Evolutionary conservation across 2,888 invertebrate genomes (phyloP).

Genomic region (Drosophila rubida): DNA sequence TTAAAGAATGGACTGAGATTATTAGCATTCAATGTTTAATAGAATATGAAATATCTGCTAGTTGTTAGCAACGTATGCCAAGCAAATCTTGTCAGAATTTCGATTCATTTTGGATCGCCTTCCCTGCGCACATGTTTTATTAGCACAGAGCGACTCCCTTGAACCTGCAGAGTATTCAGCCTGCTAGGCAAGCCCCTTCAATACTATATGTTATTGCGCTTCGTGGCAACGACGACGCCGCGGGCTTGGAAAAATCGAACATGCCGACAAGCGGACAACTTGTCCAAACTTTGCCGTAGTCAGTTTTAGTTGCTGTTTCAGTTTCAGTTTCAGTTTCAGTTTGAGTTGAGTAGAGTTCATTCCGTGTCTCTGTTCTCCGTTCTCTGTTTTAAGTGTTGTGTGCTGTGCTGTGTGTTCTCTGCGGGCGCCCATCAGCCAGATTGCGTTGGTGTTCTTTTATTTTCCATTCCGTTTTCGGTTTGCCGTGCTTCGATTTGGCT

Average conservation of each 20-base stretch:
- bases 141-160: background rate
- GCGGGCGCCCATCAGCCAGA: conserved; percentile 29
- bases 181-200: conserved; percentile 2
- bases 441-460: conserved; percentile 28
- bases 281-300: conserved; percentile 61
- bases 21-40: too few relatives aligned
- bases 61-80: too few relatives aligned
- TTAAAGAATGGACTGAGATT: too few relatives aligned
- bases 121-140: background rate
- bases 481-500: conserved; percentile 24
- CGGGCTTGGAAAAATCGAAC: conserved; percentile 73
- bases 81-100: too few relatives aligned
- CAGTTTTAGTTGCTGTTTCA: conserved; percentile 22
- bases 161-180: conserved; percentile 15
- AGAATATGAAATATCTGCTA: too few relatives aligned
- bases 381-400: background rate
- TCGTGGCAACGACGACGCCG: conserved; percentile 48
- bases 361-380: conserved; percentile 48
- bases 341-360: conserved; percentile 37
- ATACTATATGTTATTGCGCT: conserved; percentile 15
- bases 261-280: conserved; percentile 62
- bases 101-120: too few relatives aligned
- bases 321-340: conserved; percentile 45
- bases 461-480: background rate
- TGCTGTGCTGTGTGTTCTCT: conserved; percentile 39